phyloP scores from a whole-genome alignment of 2,888 invertebrate species.

The Troides oblongomaculatus region DNA sequence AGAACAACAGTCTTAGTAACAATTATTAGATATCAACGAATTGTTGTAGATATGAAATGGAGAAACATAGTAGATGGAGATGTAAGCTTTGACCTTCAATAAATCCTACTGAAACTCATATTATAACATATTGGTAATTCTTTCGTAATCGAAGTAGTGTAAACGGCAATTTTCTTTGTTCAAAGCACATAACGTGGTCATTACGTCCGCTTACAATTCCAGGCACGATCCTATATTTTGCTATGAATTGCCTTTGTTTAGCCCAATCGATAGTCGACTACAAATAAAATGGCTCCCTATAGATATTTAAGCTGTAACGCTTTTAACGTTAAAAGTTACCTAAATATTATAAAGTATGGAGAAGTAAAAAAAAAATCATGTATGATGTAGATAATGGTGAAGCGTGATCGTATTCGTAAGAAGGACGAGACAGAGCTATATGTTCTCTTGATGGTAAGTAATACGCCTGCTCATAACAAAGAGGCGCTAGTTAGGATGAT shows the following conservation, averaged over 20 bases:
- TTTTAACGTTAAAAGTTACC: not conserved
- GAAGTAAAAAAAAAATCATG: not conserved
- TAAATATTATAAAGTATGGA: not conserved
- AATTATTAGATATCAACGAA: not conserved
- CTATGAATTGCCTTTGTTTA: slow-evolving; percentile 23
- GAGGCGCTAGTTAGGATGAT: too few species aligned
- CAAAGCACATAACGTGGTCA: slow-evolving; percentile 18
- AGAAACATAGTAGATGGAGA: not conserved
- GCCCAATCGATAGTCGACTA: slow-evolving; percentile 4
- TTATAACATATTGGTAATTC: slow-evolving; percentile 1
- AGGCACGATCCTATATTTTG: slow-evolving; percentile 22
- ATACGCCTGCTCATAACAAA: too few species aligned
- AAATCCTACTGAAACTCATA: not conserved
- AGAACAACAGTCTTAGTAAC: not conserved
- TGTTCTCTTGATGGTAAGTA: too few species aligned
- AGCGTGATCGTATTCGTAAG: too few species aligned
- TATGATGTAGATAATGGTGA: too few species aligned
- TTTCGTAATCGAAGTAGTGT: slow-evolving; percentile 10
- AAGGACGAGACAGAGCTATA: too few species aligned
- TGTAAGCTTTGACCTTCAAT: not conserved
- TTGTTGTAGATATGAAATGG: not conserved
- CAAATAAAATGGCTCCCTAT: slow-evolving; percentile 4
- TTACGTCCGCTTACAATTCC: slow-evolving; percentile 21
- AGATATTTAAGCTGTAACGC: not conserved
- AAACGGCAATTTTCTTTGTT: slow-evolving; percentile 13